Conservation (phyloP, 2,888 invertebrate genomes). For the Acanthacorydalis orientalis region DNA sequence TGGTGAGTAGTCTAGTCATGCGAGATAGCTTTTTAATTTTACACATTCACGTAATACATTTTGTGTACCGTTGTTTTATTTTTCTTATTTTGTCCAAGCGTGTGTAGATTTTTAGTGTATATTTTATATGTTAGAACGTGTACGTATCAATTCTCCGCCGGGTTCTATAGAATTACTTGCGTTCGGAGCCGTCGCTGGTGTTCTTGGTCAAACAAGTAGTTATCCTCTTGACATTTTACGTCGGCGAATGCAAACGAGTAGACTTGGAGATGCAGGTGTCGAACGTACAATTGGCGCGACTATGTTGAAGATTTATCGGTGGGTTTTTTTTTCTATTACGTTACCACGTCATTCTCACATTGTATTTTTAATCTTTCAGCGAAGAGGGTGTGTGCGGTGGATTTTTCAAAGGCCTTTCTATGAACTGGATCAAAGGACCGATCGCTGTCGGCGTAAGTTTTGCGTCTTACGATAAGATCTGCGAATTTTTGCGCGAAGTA, state of each 20-base stretch:
- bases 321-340: conserved; percentile 16
- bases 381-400: conserved; percentile 79
- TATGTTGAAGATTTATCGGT: conserved; percentile 52
- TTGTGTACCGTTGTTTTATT: too few species aligned
- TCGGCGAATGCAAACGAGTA: conserved; percentile 41
- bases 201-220: conserved; percentile 85
- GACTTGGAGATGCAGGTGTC: conserved; percentile 28
- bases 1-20: conserved; percentile 33
- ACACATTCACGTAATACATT: too few species aligned
- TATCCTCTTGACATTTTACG: conserved; percentile 92
- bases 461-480: conserved; percentile 77
- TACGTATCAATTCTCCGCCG: conserved; percentile 20
- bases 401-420: conserved; percentile 95
- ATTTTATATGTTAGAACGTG: too few species aligned
- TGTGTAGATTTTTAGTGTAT: too few species aligned
- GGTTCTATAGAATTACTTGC: conserved; percentile 47
- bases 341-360: background rate
- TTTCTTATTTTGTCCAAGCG: too few species aligned
- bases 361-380: conserved; percentile 25
- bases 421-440: conserved; percentile 97
- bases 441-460: conserved; percentile 91
- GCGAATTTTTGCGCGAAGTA: conserved; percentile 35
- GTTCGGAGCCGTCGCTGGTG: conserved; percentile 84
- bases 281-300: conserved; percentile 51
- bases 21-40: background rate